Conservation (phyloP, 2,888 invertebrate genomes). For the Tetragonisca angustula region DNA sequence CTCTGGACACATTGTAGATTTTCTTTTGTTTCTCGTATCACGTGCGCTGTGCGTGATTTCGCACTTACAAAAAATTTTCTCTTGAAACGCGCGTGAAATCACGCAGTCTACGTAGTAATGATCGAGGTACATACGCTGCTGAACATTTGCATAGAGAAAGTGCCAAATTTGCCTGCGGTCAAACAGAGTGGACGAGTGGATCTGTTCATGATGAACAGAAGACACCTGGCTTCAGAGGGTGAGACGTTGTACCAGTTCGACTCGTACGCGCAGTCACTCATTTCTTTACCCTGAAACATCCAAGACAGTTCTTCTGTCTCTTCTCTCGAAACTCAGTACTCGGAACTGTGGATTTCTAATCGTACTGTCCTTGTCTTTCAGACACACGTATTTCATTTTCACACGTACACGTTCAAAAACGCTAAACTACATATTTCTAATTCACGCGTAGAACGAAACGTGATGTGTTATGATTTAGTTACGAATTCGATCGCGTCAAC, state of each 20-base stretch:
- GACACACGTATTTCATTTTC: neutral
- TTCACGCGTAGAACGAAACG: neutral
- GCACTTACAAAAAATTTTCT: too few relatives aligned
- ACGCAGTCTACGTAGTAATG: too few relatives aligned
- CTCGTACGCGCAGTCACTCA: slow-evolving; percentile 66
- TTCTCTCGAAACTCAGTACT: too few relatives aligned
- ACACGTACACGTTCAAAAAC: neutral
- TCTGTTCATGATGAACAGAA: slow-evolving; percentile 66
- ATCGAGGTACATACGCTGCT: slow-evolving; percentile 61
- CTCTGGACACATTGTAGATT: too few relatives aligned
- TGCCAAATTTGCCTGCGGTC: slow-evolving; percentile 75
- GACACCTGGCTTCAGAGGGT: slow-evolving; percentile 50
- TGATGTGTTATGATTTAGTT: neutral
- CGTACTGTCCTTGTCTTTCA: too few relatives aligned
- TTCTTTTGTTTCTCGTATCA: too few relatives aligned
- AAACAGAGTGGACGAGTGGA: slow-evolving; percentile 69
- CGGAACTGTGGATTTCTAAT: too few relatives aligned
- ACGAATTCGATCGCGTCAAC: neutral
- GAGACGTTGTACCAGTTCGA: slow-evolving; percentile 70
- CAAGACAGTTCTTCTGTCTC: neutral
- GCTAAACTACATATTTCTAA: neutral
- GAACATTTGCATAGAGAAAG: slow-evolving; percentile 72
- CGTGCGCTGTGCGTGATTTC: too few relatives aligned
- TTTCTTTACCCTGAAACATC: slow-evolving; percentile 63
- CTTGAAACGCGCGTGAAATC: too few relatives aligned